A percentile compares a stretch with the other conserved stretches of the same genome.
These are phyloP conservation scores for Alentia gelatinosa DNA, from an alignment of 2,888 invertebrate species.

Conservation along the genomic window DNA sequence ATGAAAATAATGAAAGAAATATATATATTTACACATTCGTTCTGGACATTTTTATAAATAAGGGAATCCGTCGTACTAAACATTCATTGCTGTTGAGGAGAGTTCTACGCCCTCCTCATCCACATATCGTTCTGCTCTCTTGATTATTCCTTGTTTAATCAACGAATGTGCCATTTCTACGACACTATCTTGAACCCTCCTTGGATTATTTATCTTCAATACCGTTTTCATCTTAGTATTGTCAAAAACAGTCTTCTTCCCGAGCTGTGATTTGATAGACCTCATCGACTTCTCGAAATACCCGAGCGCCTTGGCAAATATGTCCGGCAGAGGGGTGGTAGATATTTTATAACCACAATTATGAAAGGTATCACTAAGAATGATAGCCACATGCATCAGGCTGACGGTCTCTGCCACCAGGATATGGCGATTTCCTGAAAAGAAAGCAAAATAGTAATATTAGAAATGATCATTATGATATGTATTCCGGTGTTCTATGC, in stretches of 20 bases:
- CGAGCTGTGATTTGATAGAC: not conserved
- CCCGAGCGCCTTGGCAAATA: not conserved
- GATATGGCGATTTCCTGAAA: slow-evolving; percentile 35
- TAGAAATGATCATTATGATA: too few relatives aligned
- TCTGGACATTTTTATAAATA: too few relatives aligned
- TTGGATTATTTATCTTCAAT: not conserved
- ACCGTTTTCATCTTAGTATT: not conserved
- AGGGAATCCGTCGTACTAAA: too few relatives aligned
- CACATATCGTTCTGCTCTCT: not conserved
- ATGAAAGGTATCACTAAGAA: not conserved
- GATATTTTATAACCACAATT: not conserved
- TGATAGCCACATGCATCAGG: not conserved
- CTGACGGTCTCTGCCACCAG: not conserved
- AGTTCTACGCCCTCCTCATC: not conserved
- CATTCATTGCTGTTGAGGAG: not conserved
- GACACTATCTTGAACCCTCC: not conserved
- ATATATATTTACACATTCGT: too few relatives aligned
- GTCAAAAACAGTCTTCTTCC: not conserved
- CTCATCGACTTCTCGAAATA: slow-evolving; percentile 22
- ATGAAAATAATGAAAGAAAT: too few relatives aligned
- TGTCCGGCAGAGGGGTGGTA: not conserved
- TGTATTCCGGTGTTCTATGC: too few relatives aligned
- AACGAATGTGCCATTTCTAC: slow-evolving; percentile 34
- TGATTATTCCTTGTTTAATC: not conserved
- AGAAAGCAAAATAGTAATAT: not conserved